Evolutionary conservation across 2,113 vertebrate genomes (phyloP), one percentile per base, ranked within the genome.

Genomic region (Nerophis lumbriciformis): DNA sequence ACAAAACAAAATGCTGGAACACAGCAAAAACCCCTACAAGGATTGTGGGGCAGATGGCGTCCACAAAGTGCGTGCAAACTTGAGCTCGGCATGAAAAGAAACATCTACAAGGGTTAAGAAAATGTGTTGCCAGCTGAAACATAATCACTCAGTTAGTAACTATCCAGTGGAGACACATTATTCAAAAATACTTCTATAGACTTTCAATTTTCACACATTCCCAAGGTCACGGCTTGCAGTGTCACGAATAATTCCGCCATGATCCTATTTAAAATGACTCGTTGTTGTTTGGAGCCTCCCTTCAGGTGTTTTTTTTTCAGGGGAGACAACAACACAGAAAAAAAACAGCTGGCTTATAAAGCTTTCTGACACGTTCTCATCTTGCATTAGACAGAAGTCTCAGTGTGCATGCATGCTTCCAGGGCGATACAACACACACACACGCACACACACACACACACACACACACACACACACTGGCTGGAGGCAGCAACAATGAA

Each of bases 301-400:
- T 70, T 21, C 5, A 63, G 72, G 75, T 63, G 28, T 28, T 28
- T 28, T 28, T 28, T 37, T 57, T 10, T 19, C 21, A 75, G 59
- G 47, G 62, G 71, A 67, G 67, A 77, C 65, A 72, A 66, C 56
- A 54, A 56, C 64, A 66, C 61, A 61, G 53, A 60, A 54, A 66
- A 66, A 72, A 80, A 84, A 76, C 73, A 85, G 69, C 77, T 81
- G 79, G 63, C 48, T 70, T 77, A 82, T 62, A 56, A 68, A 51
- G 80, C 83, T 68, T 79, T 81, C 57, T 77, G 69, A 68, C 77
- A 80, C 76, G 69, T 68, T 80, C 79, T 85, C 82, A 69, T 86
- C 70, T 82, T 73, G 75, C 73, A 83, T 85, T 78, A 85, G 77
- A 73, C 59, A 70, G 71, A 55, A 69, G 68, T 61, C 73, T 87